Evolutionary conservation across 1,140 invertebrate genomes (phyloP).

Genomic region (Hypsibius dujardini): DNA sequence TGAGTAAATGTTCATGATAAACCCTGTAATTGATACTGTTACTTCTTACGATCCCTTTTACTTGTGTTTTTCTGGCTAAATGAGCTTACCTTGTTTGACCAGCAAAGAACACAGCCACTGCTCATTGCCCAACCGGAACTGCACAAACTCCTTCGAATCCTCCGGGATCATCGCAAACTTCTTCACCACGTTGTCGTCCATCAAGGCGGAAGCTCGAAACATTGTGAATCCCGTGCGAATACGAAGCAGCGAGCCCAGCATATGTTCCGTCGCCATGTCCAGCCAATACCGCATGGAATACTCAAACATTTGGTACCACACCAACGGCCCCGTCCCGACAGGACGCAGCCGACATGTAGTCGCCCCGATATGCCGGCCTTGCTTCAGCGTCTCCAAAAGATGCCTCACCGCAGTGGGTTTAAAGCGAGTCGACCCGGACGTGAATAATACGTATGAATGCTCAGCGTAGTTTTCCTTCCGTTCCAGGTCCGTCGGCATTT

Average conservation of each 20-base stretch:
- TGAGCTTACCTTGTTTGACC: neutral
- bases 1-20: too few species aligned
- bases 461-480: slow-evolving; percentile 28
- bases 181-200: slow-evolving; percentile 28
- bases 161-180: slow-evolving; percentile 15
- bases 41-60: too few species aligned
- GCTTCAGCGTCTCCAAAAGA: neutral
- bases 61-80: too few species aligned
- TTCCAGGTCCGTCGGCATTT: slow-evolving; percentile 24
- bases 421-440: slow-evolving; percentile 37
- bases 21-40: too few species aligned
- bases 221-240: slow-evolving; percentile 30
- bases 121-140: slow-evolving; percentile 16
- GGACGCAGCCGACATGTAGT: slow-evolving; percentile 1
- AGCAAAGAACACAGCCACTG: slow-evolving; percentile 7
- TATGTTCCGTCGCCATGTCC: slow-evolving; percentile 29
- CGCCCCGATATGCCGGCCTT: slow-evolving; percentile 7
- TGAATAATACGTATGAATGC: slow-evolving; percentile 35
- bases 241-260: slow-evolving; percentile 30
- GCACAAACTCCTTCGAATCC: slow-evolving; percentile 7
- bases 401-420: slow-evolving; percentile 31
- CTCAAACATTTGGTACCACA: slow-evolving; percentile 29
- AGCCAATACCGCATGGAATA: slow-evolving; percentile 31
- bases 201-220: slow-evolving; percentile 28
- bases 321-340: neutral